phyloP scores from a whole-genome alignment of 2,888 invertebrate genomes.

The Phanerotoma sp. region DNA sequence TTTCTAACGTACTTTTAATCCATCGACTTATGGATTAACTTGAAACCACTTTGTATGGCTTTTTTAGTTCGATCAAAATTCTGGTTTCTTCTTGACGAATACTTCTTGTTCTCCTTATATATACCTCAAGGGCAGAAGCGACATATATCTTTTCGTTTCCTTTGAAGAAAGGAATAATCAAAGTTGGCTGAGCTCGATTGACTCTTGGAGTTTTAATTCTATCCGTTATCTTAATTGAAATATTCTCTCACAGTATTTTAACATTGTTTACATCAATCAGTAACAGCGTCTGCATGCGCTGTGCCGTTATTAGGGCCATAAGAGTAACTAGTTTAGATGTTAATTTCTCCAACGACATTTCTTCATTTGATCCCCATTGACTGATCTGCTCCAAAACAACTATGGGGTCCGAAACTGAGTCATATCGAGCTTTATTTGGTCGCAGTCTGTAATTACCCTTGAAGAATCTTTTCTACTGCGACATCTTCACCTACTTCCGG shows the following conservation, averaged over 20 bases:
- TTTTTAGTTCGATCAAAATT: conserved; percentile 6
- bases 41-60: conserved; percentile 5
- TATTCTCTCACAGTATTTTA: not conserved
- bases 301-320: conserved; percentile 15
- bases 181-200: conserved; percentile 10
- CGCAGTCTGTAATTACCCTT: conserved; percentile 12
- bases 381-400: conserved; percentile 19
- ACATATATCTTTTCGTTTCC: conserved; percentile 11
- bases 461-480: not conserved
- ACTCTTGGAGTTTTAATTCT: conserved; percentile 15
- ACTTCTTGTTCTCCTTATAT: conserved; percentile 7
- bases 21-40: conserved; percentile 17
- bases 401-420: conserved; percentile 18
- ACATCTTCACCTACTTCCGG: not conserved
- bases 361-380: conserved; percentile 9
- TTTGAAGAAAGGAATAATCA: conserved; percentile 15
- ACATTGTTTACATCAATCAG: conserved; percentile 20
- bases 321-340: conserved; percentile 18
- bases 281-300: conserved; percentile 22
- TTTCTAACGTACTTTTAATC: not conserved
- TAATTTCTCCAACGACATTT: conserved; percentile 8
- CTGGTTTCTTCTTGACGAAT: not conserved
- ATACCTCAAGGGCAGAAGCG: conserved; percentile 4
- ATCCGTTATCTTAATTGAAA: conserved; percentile 25
- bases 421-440: conserved; percentile 22